These are phyloP conservation scores for Sinhomidia bicolor DNA, from an alignment of 2,888 invertebrate genomes.

Conservation along the genomic window DNA sequence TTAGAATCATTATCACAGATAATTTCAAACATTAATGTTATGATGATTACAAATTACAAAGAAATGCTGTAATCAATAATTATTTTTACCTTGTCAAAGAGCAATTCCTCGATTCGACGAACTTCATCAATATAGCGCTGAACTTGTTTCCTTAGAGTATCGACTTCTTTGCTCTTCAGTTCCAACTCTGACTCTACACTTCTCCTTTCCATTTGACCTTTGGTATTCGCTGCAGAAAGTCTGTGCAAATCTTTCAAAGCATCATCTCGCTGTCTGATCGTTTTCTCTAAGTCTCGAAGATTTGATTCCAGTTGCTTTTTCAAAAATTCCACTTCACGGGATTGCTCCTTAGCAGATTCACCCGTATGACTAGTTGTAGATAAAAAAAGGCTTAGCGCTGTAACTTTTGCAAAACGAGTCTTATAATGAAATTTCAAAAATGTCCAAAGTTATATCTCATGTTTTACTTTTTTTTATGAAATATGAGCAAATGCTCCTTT, in stretches of 20 bases:
- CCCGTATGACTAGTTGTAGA: constrained; percentile 77
- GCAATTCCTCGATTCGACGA: constrained; percentile 77
- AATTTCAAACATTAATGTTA: too few species aligned
- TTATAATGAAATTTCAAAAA: too few species aligned
- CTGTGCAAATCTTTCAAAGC: constrained; percentile 73
- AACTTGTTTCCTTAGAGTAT: constrained; percentile 76
- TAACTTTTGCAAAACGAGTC: too few species aligned
- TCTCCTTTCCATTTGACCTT: constrained; percentile 72
- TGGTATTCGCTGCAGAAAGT: constrained; percentile 64
- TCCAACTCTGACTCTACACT: constrained; percentile 75
- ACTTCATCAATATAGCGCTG: constrained; percentile 80
- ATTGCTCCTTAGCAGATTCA: constrained; percentile 75
- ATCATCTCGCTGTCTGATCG: constrained; percentile 75
- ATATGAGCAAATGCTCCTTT: too few species aligned
- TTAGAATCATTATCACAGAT: too few species aligned
- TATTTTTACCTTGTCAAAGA: constrained; percentile 77
- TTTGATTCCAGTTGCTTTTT: constrained; percentile 73
- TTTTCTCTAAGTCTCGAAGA: constrained; percentile 74
- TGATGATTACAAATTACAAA: too few species aligned
- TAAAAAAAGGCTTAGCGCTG: too few species aligned
- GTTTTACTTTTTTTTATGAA: too few species aligned
- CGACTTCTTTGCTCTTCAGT: constrained; percentile 73
- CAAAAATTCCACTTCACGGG: constrained; percentile 72
- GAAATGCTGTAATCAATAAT: too few species aligned
- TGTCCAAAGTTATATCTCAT: too few species aligned